A percentile compares a stretch with the other conserved stretches of the same genome.
Conservation (phyloP, 2,888 invertebrate genomes). For the Drosophila paucipuncta region DNA sequence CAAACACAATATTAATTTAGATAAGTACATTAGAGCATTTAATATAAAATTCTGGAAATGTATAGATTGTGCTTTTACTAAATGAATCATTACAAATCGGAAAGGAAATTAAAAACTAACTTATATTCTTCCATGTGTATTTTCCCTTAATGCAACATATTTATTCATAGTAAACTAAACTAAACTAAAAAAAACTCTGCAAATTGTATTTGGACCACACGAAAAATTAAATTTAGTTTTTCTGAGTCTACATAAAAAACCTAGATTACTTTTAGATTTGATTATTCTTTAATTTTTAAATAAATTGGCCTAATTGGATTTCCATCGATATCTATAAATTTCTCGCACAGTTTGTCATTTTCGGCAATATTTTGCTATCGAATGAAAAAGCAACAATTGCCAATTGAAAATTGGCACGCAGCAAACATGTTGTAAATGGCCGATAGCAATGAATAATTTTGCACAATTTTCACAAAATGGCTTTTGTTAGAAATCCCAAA, state of each 20-base stretch:
- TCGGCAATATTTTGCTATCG: background rate
- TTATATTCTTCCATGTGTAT: background rate
- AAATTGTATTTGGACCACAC: background rate
- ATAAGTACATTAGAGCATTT: background rate
- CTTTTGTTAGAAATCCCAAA: conserved; percentile 16
- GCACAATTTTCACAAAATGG: conserved; percentile 18
- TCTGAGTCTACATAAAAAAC: background rate
- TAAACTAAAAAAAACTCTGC: background rate
- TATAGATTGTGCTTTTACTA: background rate
- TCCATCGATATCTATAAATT: conserved; percentile 9
- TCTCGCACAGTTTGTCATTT: conserved; percentile 2
- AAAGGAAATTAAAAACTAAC: too few relatives aligned
- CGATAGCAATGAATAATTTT: conserved; percentile 29
- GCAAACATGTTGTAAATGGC: conserved; percentile 15
- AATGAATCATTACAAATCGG: background rate
- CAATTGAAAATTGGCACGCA: conserved; percentile 14
- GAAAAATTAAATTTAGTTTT: background rate
- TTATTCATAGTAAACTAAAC: background rate
- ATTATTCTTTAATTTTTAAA: background rate
- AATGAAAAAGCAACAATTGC: conserved; percentile 13
- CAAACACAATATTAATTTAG: background rate
- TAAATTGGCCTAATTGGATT: conserved; percentile 15
- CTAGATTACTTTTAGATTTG: background rate
- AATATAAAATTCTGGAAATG: background rate
- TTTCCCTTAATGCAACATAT: background rate